Base-by-base conservation (phyloP, 1,140 invertebrate species). In the Melanaphis sacchari region DNA sequence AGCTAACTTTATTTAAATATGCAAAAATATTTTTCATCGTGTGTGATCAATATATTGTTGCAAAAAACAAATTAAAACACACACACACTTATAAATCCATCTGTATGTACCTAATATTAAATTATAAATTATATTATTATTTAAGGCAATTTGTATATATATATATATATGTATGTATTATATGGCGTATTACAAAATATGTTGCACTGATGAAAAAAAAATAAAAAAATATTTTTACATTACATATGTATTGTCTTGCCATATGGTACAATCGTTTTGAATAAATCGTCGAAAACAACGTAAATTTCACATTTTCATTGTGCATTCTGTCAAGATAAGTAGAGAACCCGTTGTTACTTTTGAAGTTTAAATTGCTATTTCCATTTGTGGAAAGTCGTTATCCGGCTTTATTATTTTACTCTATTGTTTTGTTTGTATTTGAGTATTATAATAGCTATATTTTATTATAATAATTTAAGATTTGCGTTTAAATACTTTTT, bases 331-430 rank as follows among this genome's bases (percentile, higher is more conserved):
- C 22, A 52, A 36, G 87, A 89, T 8, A 89, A 87, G 21, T 46
- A 22, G 46, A 89, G 22, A 89, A 87, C 40, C 41, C 31, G 84
- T 43, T 52, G 87, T 89, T 89, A 41, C n/a, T 89, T 89, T 89
- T 26, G 46, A 89, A 52, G 87, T 89, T 52, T 89, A 89, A 89
- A 89, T 89, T 89, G 46, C 87, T 52, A 89, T 89, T 52, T 52
- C 87, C 87, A 52, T 89, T 89, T 89, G 21, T 89, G 87, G 87
- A 89, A 38, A 89, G 46, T 89, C 87, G 87, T 89, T 52, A 52
- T 52, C 8, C 43, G 31, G 21, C n/a, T 89, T 89, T 52, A 52
- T 89, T 89, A 52, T 49, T 89, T 89, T 38, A 52, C 21, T 49
- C 46, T 89, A 89, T 52, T 89, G 87, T 89, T 89, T 52, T 89